These are phyloP conservation scores for Molossus molossus DNA, from an alignment of 2,797 vertebrate genomes.

Conservation along the genomic window DNA sequence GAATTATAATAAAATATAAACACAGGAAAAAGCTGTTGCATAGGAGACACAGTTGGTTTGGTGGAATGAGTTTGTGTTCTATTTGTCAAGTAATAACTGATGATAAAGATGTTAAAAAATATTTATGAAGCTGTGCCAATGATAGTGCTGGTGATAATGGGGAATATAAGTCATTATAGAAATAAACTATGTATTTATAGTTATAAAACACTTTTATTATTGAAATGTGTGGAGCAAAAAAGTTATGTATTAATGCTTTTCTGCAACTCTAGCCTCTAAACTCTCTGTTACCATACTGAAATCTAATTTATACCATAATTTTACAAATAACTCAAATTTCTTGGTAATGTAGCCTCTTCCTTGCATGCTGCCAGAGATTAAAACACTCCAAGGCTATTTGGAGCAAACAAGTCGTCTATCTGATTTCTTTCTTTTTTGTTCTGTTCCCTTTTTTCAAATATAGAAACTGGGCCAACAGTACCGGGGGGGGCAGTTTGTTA, in stretches of 20 bases:
- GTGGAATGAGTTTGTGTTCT: background rate
- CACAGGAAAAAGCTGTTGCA: background rate
- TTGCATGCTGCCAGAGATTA: background rate
- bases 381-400: background rate
- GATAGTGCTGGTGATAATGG: background rate
- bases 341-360: background rate
- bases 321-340: background rate
- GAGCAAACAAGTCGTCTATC: background rate
- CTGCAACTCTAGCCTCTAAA: constrained; percentile 39
- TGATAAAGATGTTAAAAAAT: background rate
- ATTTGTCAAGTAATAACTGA: background rate
- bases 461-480: background rate
- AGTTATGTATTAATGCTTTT: background rate
- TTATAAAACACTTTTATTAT: background rate
- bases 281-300: background rate
- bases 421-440: background rate
- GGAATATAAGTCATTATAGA: background rate
- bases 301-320: background rate
- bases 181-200: background rate
- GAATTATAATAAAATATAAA: background rate
- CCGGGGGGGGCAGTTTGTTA: background rate
- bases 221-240: background rate
- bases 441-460: background rate
- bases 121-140: background rate
- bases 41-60: background rate